Evolutionary conservation across 2,113 vertebrate genomes (phyloP).

Genomic region (Ciconia stormi): DNA sequence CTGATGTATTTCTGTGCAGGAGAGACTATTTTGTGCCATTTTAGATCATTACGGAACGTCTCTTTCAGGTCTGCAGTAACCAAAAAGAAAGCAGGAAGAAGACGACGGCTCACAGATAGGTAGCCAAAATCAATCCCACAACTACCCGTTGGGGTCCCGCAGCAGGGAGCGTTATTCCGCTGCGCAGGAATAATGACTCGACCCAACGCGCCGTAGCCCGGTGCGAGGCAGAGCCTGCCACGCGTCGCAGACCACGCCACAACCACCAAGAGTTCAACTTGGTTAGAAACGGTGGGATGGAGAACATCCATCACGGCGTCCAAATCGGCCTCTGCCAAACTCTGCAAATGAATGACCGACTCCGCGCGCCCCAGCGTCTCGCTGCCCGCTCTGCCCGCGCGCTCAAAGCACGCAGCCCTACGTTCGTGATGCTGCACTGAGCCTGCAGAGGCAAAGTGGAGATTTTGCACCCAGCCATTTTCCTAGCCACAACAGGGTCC

Average conservation of each 20-base stretch:
- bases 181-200: not conserved
- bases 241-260: rapidly evolving
- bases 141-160: rapidly evolving
- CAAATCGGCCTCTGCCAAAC: too few species aligned
- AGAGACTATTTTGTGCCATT: not conserved
- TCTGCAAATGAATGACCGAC: not conserved
- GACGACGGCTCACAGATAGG: rapidly evolving
- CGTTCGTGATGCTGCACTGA: rapidly evolving
- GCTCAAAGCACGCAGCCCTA: rapidly evolving
- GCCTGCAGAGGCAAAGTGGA: not conserved
- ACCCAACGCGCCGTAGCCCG: rapidly evolving
- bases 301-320: rapidly evolving
- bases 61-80: not conserved
- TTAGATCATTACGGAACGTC: too few species aligned
- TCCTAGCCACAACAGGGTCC: not conserved
- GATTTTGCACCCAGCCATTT: too few species aligned
- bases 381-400: rapidly evolving
- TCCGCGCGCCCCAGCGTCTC: rapidly evolving
- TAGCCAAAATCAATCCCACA: not conserved
- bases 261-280: not conserved
- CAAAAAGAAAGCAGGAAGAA: not conserved
- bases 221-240: not conserved
- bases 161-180: rapidly evolving
- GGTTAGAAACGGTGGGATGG: too few species aligned
- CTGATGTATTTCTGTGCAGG: not conserved